A percentile compares a stretch with the other conserved stretches of the same genome.
phyloP scores from a whole-genome alignment of 2,113 vertebrate genomes.

The Stictonetta naevosa region DNA sequence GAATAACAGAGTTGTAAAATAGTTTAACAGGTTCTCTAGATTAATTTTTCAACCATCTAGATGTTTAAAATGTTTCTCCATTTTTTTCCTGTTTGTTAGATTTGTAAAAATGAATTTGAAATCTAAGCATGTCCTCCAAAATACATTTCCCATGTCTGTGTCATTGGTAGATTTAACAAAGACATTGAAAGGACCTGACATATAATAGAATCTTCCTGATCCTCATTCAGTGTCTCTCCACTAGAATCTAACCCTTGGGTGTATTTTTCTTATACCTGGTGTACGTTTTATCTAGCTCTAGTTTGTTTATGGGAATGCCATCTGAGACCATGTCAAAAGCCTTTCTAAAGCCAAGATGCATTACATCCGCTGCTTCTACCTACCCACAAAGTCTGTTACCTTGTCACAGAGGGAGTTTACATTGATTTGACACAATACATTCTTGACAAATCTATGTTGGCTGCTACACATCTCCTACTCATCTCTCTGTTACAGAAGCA shows the following conservation, averaged over 20 bases:
- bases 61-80: not conserved
- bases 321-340: not conserved
- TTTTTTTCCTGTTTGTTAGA: not conserved
- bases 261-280: not conserved
- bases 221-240: not conserved
- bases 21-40: accelerated
- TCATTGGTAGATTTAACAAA: not conserved
- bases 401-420: not conserved
- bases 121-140: not conserved
- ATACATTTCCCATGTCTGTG: not conserved
- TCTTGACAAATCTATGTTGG: conserved; percentile 30
- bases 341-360: not conserved
- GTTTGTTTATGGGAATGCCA: not conserved
- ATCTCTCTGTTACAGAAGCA: not conserved
- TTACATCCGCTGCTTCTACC: not conserved
- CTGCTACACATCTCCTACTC: not conserved
- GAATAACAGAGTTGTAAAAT: not conserved
- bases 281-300: not conserved
- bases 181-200: not conserved
- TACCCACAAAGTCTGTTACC: not conserved
- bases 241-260: not conserved
- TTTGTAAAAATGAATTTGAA: not conserved
- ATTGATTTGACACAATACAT: not conserved
- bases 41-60: not conserved
- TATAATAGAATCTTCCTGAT: not conserved